Conservation (phyloP, 2,797 vertebrate species). For the Tarsius wallacei region DNA sequence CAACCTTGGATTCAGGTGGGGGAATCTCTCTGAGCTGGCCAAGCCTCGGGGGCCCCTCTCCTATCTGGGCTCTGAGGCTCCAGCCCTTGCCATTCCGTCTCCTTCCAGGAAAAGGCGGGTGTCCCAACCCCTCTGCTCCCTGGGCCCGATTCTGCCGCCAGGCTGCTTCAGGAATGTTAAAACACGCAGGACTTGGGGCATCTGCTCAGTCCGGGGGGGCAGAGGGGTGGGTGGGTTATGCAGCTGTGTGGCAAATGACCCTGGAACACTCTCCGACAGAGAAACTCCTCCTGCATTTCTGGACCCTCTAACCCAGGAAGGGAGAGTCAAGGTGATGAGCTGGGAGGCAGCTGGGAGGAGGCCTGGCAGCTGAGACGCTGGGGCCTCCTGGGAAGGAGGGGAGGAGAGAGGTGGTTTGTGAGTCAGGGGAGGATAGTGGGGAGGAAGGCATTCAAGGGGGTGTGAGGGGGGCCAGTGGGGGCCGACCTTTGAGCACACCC, state of each 20-base stretch:
- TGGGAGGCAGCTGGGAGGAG: not conserved
- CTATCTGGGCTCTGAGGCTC: not conserved
- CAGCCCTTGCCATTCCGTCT: not conserved
- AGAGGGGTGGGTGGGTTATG: no score
- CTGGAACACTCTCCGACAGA: slow-evolving; percentile 17
- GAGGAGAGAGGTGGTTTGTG: not conserved
- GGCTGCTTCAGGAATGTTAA: slow-evolving; percentile 64
- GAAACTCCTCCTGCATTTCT: slow-evolving; percentile 52
- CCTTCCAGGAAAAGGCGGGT: slow-evolving; percentile 60
- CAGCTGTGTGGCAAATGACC: slow-evolving; percentile 7
- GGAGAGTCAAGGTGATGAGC: not conserved
- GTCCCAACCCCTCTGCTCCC: not conserved
- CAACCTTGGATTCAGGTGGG: slow-evolving; percentile 19
- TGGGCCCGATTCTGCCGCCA: not conserved
- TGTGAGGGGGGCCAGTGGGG: not conserved
- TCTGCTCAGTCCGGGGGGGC: not conserved
- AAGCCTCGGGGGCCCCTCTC: not conserved
- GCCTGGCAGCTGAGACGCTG: not conserved
- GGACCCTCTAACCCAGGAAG: slow-evolving; percentile 46
- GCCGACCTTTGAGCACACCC: not conserved
- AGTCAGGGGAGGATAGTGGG: not conserved
- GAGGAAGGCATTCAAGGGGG: slow-evolving; percentile 61
- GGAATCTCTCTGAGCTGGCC: not conserved
- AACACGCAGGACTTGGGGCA: not conserved
- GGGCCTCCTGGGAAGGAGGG: not conserved